Conservation (phyloP, 2,888 invertebrate genomes). For the Lasiommata megera region DNA sequence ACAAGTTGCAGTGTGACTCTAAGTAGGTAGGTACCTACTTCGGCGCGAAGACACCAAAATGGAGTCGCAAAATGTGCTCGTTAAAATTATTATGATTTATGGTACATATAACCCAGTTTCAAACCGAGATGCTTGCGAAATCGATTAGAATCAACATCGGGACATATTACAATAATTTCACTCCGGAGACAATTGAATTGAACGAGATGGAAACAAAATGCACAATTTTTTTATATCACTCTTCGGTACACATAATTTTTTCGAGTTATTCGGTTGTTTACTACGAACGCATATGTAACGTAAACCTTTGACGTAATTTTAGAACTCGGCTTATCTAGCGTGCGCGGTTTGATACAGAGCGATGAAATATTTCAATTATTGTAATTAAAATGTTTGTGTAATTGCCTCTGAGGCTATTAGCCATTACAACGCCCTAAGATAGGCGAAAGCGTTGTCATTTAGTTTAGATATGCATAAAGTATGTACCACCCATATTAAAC, state of each 20-base stretch:
- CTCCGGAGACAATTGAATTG: slow-evolving; percentile 5
- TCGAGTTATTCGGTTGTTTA: neutral
- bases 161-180: slow-evolving; percentile 42
- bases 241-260: neutral
- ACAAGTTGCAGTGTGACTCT: neutral
- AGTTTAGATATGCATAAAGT: neutral
- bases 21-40: slow-evolving; percentile 3
- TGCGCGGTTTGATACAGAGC: neutral
- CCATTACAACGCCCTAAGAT: neutral
- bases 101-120: slow-evolving; percentile 61
- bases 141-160: slow-evolving; percentile 51
- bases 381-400: neutral
- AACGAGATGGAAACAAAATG: neutral
- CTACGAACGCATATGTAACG: neutral
- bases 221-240: neutral
- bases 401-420: neutral
- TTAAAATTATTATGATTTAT: slow-evolving; percentile 68
- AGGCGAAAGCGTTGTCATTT: neutral
- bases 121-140: slow-evolving; percentile 48
- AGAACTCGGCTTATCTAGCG: neutral
- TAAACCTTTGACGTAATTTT: slow-evolving; percentile 3
- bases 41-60: slow-evolving; percentile 16
- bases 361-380: neutral
- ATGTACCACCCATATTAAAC: no score
- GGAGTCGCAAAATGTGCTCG: slow-evolving; percentile 35